A percentile compares a stretch with the other conserved stretches of the same genome.
Conservation (phyloP, 2,113 vertebrate genomes). For the Holacanthus passer region DNA sequence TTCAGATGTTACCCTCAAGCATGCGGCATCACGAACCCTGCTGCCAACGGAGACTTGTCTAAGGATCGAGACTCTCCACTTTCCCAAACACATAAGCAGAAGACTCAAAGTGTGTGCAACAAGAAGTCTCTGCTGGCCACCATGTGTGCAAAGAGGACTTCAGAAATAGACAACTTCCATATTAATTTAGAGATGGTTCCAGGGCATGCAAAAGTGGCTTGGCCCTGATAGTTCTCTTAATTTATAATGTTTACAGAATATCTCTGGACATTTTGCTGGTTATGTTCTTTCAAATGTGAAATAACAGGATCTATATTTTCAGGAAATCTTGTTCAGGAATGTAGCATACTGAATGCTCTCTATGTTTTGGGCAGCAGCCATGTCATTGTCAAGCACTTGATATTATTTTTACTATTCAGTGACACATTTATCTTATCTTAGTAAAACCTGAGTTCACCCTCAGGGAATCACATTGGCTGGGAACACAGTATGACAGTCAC, state of each 20-base stretch:
- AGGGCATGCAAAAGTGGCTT: constrained; percentile 65
- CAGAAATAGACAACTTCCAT: constrained; percentile 71
- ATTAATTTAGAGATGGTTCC: constrained; percentile 77
- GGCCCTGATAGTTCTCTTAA: constrained; percentile 65
- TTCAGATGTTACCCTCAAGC: constrained; percentile 61
- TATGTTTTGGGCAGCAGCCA: constrained; percentile 12
- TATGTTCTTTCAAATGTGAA: constrained; percentile 25
- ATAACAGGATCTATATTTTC: constrained; percentile 31
- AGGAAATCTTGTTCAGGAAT: constrained; percentile 48
- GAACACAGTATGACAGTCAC: background rate
- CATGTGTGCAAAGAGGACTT: constrained; percentile 59
- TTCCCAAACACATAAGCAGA: constrained; percentile 25
- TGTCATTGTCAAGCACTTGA: background rate
- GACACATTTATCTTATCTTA: background rate
- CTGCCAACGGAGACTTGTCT: constrained; percentile 1
- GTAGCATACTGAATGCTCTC: background rate
- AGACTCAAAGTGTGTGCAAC: background rate
- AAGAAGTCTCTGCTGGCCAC: constrained; percentile 66
- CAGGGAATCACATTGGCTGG: constrained; percentile 8
- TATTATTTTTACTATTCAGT: background rate
- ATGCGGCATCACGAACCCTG: constrained; percentile 27
- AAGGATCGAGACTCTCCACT: constrained; percentile 16
- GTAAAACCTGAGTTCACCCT: constrained; percentile 11
- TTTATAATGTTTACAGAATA: constrained; percentile 43
- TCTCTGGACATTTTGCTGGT: constrained; percentile 7